Evolutionary conservation across 2,888 invertebrate species (phyloP), one percentile per base, ranked within the genome.

Genomic region (Epirrhoe alternata): DNA sequence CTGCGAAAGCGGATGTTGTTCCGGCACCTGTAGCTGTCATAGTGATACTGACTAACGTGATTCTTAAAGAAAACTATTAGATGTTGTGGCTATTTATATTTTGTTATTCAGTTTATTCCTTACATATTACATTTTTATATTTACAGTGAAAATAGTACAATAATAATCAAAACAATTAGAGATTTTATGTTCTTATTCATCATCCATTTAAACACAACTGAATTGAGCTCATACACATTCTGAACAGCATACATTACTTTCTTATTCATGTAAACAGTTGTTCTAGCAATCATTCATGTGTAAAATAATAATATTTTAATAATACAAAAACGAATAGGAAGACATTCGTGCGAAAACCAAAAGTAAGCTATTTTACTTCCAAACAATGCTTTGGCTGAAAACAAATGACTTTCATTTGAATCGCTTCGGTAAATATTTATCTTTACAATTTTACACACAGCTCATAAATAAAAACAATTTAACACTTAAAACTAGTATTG

Each of bases 401-500:
- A 83, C 80, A 87, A 86, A 84, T 80, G 79, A 84, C 81, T 83
- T 81, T 72, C 78, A 80, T 73, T 77, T 77, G 78, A 80, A 82
- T 83, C 79, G 81, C 80, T 81, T 81, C 81, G 74, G 84, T 83
- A 81, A 76, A 81, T 79, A 81, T 61, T 71, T 80, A 82, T 83
- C 74, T 78, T 74, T 72, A 76, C 74, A 74, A 73, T 79, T 80
- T 83, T 81, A 85, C 81, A 85, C 86, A 87, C 86, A 82, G 80
- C 78, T 82, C 83, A 92, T 92, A 92, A 92, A 90, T 91, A 90
- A 90, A 91, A 93, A 92, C 88, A 92, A 92, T 89, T 89, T 89
- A 93, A 92, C 93, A 93, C 93, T 93, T 93, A 93, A 77, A 88
- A 80, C 93, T 92, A 93, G 86, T 92, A 93, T 93, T 93, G 93